Evolutionary conservation across 2,888 invertebrate species (phyloP).

Genomic region (Entomobrya proxima): DNA sequence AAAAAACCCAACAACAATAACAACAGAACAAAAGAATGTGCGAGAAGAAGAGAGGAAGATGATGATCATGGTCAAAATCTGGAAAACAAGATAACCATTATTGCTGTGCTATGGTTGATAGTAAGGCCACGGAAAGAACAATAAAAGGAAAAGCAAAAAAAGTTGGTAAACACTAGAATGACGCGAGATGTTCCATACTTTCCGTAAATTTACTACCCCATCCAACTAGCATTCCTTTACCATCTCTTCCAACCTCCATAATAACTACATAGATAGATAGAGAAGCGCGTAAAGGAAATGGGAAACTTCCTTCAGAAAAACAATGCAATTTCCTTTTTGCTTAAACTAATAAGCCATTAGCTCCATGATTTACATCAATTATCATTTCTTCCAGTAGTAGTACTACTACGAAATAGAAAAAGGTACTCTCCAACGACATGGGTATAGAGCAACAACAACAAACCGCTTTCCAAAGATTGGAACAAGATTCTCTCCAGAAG

Average conservation of each 20-base stretch:
- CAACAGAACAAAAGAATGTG: too few relatives aligned
- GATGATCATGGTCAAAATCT: too few relatives aligned
- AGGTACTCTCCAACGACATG: neutral
- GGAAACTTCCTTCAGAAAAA: slow-evolving; percentile 40
- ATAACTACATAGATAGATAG: too few relatives aligned
- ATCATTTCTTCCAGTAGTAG: slow-evolving; percentile 36
- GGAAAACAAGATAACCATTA: neutral
- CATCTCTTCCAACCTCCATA: too few relatives aligned
- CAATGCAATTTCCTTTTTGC: slow-evolving; percentile 58
- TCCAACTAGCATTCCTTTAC: neutral
- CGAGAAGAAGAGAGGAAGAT: too few relatives aligned
- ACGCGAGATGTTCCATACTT: neutral
- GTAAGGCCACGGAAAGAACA: neutral
- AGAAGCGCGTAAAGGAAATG: slow-evolving; percentile 31
- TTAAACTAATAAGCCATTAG: slow-evolving; percentile 62
- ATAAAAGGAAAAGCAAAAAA: neutral
- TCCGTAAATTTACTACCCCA: slow-evolving; percentile 10
- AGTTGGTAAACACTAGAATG: slow-evolving; percentile 8
- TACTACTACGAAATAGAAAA: neutral
- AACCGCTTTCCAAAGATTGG: neutral
- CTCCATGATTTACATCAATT: slow-evolving; percentile 63
- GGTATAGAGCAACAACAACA: neutral
- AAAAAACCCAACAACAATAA: too few relatives aligned
- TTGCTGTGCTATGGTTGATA: too few relatives aligned
- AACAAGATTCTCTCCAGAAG: too few relatives aligned